These are phyloP conservation scores for Gonocerus acuteangulatus DNA, from an alignment of 2,888 invertebrate genomes.

Conservation along the genomic window DNA sequence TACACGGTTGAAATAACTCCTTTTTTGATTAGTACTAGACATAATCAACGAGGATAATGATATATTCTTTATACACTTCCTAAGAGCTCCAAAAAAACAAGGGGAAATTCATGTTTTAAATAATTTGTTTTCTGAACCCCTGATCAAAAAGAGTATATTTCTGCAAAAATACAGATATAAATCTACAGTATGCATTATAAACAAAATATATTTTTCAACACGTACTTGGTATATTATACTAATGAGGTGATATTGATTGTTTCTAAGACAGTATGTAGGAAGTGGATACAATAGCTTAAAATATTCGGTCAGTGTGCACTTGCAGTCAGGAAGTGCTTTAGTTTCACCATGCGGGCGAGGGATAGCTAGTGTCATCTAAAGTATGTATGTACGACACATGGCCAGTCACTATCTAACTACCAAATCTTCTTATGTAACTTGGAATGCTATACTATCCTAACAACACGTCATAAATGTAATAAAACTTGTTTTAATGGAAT, in stretches of 20 bases:
- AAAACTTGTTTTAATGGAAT: background rate
- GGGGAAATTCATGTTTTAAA: too few relatives aligned
- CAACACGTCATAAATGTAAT: background rate
- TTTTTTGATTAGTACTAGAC: too few relatives aligned
- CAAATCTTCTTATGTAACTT: background rate
- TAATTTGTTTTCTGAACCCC: too few relatives aligned
- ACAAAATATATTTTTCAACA: too few relatives aligned
- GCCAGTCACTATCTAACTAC: constrained; percentile 10
- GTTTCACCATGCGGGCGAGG: constrained; percentile 24
- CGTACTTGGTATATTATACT: too few relatives aligned
- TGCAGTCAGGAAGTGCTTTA: constrained; percentile 19
- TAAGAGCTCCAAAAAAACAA: too few relatives aligned
- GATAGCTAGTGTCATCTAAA: constrained; percentile 15
- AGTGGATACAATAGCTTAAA: constrained; percentile 12
- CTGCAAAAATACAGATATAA: too few relatives aligned
- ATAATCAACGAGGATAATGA: too few relatives aligned
- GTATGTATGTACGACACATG: constrained; percentile 2
- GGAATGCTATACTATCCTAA: background rate
- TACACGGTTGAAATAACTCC: too few relatives aligned
- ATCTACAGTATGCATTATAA: too few relatives aligned
- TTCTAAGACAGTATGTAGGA: background rate
- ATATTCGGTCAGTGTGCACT: constrained; percentile 10
- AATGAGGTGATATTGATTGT: constrained; percentile 9
- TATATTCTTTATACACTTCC: too few relatives aligned
- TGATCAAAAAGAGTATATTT: too few relatives aligned